These are phyloP conservation scores for Oegoconia quadripuncta DNA, from an alignment of 2,888 invertebrate species.

Conservation along the genomic window DNA sequence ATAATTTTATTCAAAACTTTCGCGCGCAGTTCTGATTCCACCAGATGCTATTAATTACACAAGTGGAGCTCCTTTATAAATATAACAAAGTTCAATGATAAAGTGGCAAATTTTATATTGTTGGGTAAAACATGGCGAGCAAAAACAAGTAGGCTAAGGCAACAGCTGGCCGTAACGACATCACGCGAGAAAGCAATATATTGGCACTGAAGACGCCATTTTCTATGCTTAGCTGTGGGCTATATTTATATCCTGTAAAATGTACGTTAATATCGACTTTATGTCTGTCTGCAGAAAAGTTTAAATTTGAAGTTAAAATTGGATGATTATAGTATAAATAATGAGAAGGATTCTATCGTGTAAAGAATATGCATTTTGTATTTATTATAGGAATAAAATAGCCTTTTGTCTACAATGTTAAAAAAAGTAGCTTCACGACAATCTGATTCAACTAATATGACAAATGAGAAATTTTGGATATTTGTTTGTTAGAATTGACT, in stretches of 20 bases:
- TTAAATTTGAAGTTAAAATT: too few relatives aligned
- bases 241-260: neutral
- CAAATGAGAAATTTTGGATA: too few relatives aligned
- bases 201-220: slow-evolving; percentile 67
- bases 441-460: too few relatives aligned
- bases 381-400: neutral
- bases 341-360: too few relatives aligned
- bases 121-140: slow-evolving; percentile 51
- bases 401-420: neutral
- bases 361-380: too few relatives aligned
- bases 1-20: neutral
- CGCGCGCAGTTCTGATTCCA: neutral
- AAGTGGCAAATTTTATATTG: slow-evolving; percentile 55
- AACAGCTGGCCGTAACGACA: slow-evolving; percentile 72
- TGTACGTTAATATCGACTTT: neutral
- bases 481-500: too few relatives aligned
- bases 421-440: too few relatives aligned
- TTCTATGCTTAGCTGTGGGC: slow-evolving; percentile 43
- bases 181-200: slow-evolving; percentile 76
- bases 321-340: too few relatives aligned
- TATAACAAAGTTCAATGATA: slow-evolving; percentile 50
- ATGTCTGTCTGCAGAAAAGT: neutral
- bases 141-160: slow-evolving; percentile 60
- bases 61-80: slow-evolving; percentile 12
- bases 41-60: slow-evolving; percentile 8